phyloP scores from a whole-genome alignment of 1,140 invertebrate genomes.

The Thaumetopoea pityocampa region DNA sequence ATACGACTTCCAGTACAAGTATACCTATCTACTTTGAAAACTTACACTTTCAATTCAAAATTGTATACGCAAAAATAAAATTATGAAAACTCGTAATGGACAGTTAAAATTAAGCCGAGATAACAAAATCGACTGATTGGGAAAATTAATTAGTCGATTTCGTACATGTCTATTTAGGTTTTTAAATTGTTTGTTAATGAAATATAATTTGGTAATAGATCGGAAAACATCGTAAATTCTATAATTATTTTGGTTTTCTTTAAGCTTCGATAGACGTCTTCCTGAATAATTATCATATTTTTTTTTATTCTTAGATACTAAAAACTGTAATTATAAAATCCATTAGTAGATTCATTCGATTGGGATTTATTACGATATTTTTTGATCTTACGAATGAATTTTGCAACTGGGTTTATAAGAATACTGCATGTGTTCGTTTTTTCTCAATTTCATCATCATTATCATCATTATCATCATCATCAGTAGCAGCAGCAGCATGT shows the following conservation, averaged over 20 bases:
- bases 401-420: not conserved
- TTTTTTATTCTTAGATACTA: no score
- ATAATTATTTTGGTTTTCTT: not conserved
- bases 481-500: no score
- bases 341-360: no score
- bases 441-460: no score
- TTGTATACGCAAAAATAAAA: constrained; percentile 55
- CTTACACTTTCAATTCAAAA: constrained; percentile 48
- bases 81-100: constrained; percentile 41
- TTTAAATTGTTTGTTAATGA: not conserved
- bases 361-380: constrained; percentile 13
- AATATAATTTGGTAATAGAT: constrained; percentile 4
- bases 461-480: no score
- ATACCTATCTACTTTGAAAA: constrained; percentile 52
- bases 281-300: no score
- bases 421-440: not conserved
- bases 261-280: not conserved
- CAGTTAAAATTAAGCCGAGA: constrained; percentile 12
- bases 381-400: constrained; percentile 4
- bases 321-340: no score
- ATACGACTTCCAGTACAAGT: constrained; percentile 12
- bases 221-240: constrained; percentile 7
- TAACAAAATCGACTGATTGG: constrained; percentile 15
- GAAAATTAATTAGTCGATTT: constrained; percentile 8
- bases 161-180: constrained; percentile 11